Evolutionary conservation across 2,888 invertebrate species (phyloP).

Genomic region (Tribolium freemani): DNA sequence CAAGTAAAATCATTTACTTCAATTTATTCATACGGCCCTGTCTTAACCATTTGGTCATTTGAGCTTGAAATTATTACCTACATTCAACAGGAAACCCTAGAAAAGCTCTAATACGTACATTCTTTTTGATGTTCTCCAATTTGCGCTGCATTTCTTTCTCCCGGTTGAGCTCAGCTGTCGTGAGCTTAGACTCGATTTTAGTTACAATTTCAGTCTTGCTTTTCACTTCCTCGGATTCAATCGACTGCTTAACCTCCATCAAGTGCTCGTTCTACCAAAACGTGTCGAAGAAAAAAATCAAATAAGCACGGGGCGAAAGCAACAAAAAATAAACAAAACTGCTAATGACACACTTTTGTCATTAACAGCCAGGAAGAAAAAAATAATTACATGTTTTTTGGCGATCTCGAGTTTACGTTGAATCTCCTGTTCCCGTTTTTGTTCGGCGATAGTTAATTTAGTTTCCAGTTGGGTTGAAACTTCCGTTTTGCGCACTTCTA

Average conservation of each 20-base stretch:
- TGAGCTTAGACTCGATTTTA: constrained; percentile 78
- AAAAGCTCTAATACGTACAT: constrained; percentile 74
- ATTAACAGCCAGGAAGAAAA: constrained; percentile 3
- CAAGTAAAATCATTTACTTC: no score
- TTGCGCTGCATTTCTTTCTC: constrained; percentile 89
- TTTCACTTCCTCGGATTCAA: constrained; percentile 58
- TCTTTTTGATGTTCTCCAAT: constrained; percentile 86
- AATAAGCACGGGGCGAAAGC: neutral
- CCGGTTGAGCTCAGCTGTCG: constrained; percentile 85
- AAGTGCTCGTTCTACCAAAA: constrained; percentile 60
- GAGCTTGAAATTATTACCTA: no score
- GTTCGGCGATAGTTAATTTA: constrained; percentile 85
- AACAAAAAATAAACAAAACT: neutral
- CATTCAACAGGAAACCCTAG: neutral
- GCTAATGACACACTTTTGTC: no score
- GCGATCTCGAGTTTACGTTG: constrained; percentile 88
- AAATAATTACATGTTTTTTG: constrained; percentile 85
- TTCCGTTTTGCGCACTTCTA: constrained; percentile 59
- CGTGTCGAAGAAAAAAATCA: constrained; percentile 23
- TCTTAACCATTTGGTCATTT: no score
- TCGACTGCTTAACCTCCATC: constrained; percentile 62
- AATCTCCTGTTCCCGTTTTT: constrained; percentile 87
- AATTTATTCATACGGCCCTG: no score
- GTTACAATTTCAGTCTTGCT: constrained; percentile 68
- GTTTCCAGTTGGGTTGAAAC: constrained; percentile 71